These are phyloP conservation scores for Tragelaphus scriptus DNA, from an alignment of 2,113 vertebrate species.

Conservation along the genomic window DNA sequence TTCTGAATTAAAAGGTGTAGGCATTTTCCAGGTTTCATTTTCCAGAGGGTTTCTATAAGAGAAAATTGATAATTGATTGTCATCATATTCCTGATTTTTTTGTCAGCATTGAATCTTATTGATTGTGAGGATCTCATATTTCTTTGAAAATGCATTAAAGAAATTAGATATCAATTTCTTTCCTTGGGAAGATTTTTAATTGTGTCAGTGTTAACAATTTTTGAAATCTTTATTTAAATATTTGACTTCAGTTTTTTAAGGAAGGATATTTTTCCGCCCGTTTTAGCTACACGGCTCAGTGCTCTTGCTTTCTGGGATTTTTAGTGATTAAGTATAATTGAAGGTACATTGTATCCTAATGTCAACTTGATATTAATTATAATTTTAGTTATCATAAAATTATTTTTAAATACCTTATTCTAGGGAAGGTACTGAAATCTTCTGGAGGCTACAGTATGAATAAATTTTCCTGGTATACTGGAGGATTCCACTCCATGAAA, in stretches of 20 bases:
- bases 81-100: not conserved
- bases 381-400: conserved; percentile 2
- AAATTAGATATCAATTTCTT: not conserved
- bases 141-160: not conserved
- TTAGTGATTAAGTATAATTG: not conserved
- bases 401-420: not conserved
- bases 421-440: not conserved
- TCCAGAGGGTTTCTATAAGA: not conserved
- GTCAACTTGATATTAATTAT: not conserved
- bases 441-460: not conserved
- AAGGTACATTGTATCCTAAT: not conserved
- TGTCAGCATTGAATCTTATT: not conserved
- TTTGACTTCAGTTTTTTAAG: not conserved
- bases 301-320: not conserved
- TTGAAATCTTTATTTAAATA: not conserved
- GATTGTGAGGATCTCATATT: not conserved
- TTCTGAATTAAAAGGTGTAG: not conserved
- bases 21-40: not conserved
- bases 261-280: not conserved
- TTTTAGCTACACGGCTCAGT: not conserved
- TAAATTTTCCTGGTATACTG: not conserved
- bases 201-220: not conserved
- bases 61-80: not conserved
- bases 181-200: not conserved
- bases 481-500: not conserved